phyloP scores from a whole-genome alignment of 2,888 invertebrate genomes.

The Drosophila hamatofila region DNA sequence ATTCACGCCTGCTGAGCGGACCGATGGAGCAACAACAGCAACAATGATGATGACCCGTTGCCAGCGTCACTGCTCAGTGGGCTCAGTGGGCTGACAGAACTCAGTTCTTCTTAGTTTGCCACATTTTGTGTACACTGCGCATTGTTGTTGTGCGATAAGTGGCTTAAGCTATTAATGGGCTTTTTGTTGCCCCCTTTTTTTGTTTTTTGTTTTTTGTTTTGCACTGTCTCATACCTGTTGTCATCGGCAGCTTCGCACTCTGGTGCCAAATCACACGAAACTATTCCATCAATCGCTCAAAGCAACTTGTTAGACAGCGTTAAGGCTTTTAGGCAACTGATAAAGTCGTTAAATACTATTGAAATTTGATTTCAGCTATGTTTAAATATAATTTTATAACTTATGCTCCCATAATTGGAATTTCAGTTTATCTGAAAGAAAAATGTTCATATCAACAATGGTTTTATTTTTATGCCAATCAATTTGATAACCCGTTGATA shows the following conservation, averaged over 20 bases:
- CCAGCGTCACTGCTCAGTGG: slow-evolving; percentile 43
- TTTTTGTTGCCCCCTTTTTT: slow-evolving; percentile 66
- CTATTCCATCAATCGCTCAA: background rate
- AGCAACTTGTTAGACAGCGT: background rate
- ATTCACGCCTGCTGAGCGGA: slow-evolving; percentile 54
- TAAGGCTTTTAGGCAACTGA: background rate
- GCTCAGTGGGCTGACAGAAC: slow-evolving; percentile 38
- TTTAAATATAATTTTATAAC: background rate
- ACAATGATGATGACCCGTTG: slow-evolving; percentile 50
- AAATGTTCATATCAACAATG: background rate
- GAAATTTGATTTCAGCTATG: background rate
- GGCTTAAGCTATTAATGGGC: slow-evolving; percentile 81
- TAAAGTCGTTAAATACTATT: background rate
- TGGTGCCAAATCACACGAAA: slow-evolving; percentile 41
- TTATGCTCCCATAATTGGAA: background rate
- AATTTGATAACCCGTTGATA: background rate
- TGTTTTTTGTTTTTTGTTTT: slow-evolving; percentile 12
- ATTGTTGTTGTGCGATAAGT: slow-evolving; percentile 72
- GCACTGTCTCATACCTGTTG: slow-evolving; percentile 51
- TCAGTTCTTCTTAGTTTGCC: slow-evolving; percentile 54
- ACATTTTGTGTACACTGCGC: slow-evolving; percentile 55
- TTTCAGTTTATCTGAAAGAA: background rate
- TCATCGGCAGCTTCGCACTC: slow-evolving; percentile 53
- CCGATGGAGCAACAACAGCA: slow-evolving; percentile 45
- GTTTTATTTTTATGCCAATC: background rate